Evolutionary conservation across 2,797 vertebrate genomes (phyloP), one percentile per base, ranked within the genome.

Genomic region (Zenarchopterus dispar): DNA sequence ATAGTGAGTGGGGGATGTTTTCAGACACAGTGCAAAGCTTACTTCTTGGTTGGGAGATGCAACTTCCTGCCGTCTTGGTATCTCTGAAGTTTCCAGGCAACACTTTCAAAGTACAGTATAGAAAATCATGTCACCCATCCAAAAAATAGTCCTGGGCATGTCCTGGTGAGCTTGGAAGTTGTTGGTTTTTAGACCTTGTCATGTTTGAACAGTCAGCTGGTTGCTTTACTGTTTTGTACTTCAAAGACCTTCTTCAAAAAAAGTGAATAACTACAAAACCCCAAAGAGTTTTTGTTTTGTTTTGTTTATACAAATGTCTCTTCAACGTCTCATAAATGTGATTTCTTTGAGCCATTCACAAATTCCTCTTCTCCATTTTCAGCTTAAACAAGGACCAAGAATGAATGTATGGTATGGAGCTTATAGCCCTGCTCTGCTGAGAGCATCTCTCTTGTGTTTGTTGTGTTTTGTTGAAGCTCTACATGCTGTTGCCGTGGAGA

Each of bases 401-500:
- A 56, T 33, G 51, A 43, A 45, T 33, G 51, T 41, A 45, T 57
- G 52, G 15, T 53, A 19, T 24, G 39, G 28, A 42, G 17, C 4
- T 52, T 52, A 17, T 23, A 7, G 9, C 4, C 41, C 53, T 48
- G 8, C 21, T 45, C 42, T 52, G 69, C 46, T 58, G 9, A 36
- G 26, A 62, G 53, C 62, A 33, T 62, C 16, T 43, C 67, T 49
- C n/a, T 51, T 67, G 51, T 68, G 67, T 78, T 78, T 36, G n/a
- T 62, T 42, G 18, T 54, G 75, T 59, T 69, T 47, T 57, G 70
- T 63, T 68, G 69, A 75, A 59, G 59, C 56, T 11, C 23, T 60
- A 66, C 54, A 61, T 76, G 70, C 76, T 62, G 77, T 75, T 80
- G 78, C 73, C 53, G 74, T 65, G 65, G 63, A 72, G 61, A 73